Conservation (phyloP, 2,888 invertebrate species). For the Drosophila longiperda region DNA sequence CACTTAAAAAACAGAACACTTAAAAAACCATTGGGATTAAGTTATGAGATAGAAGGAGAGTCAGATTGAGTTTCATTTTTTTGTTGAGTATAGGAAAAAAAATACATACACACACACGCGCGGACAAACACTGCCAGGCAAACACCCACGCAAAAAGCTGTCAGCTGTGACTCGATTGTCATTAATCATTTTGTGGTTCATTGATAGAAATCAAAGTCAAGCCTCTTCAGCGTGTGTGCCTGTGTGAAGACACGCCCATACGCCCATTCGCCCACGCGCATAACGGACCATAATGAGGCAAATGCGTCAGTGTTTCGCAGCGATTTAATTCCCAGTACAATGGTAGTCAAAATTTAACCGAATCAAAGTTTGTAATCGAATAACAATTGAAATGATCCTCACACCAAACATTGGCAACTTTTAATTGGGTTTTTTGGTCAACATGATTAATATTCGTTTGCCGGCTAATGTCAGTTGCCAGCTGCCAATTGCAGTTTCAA, state of each 20-base stretch:
- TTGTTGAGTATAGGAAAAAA: constrained; percentile 12
- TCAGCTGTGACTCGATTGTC: constrained; percentile 29
- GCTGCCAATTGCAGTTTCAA: constrained; percentile 32
- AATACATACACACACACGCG: background rate
- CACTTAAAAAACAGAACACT: background rate
- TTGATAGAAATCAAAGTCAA: constrained; percentile 54
- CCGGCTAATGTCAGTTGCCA: constrained; percentile 22
- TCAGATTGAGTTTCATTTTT: constrained; percentile 2
- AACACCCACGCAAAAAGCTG: background rate
- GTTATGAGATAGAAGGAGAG: background rate
- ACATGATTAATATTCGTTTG: constrained; percentile 38
- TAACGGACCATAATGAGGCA: constrained; percentile 21
- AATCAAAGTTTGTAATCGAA: constrained; percentile 49
- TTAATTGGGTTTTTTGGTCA: constrained; percentile 66
- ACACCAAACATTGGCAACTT: constrained; percentile 42
- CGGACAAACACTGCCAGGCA: background rate
- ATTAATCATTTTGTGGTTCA: constrained; percentile 51
- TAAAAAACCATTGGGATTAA: background rate
- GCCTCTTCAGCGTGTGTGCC: background rate
- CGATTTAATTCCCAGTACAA: background rate
- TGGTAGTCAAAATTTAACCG: constrained; percentile 22
- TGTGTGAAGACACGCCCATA: constrained; percentile 14
- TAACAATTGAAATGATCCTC: constrained; percentile 40
- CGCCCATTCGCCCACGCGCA: constrained; percentile 3
- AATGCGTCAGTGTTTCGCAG: constrained; percentile 27